These are phyloP conservation scores for Gryllus longicercus DNA, from an alignment of 2,888 invertebrate genomes.

Conservation along the genomic window DNA sequence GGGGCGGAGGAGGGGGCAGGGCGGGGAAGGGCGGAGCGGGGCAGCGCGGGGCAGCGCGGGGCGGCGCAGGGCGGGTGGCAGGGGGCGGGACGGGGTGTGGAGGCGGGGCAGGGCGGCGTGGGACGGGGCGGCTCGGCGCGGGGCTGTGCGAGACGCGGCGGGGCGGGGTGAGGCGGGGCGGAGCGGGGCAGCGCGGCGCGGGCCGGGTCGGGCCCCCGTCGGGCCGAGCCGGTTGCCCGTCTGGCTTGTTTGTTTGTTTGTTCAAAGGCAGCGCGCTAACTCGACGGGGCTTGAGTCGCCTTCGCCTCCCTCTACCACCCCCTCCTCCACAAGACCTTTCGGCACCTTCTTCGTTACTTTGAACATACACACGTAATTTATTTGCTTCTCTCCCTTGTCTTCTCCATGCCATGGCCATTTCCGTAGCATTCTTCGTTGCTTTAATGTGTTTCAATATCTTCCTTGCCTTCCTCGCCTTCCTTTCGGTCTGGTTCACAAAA, in stretches of 20 bases:
- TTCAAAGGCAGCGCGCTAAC: background rate
- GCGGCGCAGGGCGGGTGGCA: background rate
- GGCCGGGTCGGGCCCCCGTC: background rate
- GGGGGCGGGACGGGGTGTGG: background rate
- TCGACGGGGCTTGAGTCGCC: background rate
- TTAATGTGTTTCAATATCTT: no score
- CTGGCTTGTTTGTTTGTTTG: background rate
- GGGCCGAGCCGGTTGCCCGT: background rate
- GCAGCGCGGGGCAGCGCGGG: background rate
- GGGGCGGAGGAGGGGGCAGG: background rate
- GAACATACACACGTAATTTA: no score
- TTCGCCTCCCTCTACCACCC: no score
- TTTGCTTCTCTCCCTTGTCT: no score
- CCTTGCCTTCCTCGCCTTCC: no score
- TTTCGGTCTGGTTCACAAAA: no score
- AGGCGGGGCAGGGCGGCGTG: background rate
- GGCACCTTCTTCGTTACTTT: no score
- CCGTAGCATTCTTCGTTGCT: no score
- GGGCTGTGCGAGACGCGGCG: background rate
- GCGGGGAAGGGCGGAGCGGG: background rate
- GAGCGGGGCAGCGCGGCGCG: background rate
- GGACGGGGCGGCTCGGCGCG: background rate
- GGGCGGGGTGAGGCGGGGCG: background rate
- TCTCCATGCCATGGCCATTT: no score
- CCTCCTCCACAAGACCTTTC: no score